Conservation (phyloP, 2,888 invertebrate genomes). For the Encarsia formosa region DNA sequence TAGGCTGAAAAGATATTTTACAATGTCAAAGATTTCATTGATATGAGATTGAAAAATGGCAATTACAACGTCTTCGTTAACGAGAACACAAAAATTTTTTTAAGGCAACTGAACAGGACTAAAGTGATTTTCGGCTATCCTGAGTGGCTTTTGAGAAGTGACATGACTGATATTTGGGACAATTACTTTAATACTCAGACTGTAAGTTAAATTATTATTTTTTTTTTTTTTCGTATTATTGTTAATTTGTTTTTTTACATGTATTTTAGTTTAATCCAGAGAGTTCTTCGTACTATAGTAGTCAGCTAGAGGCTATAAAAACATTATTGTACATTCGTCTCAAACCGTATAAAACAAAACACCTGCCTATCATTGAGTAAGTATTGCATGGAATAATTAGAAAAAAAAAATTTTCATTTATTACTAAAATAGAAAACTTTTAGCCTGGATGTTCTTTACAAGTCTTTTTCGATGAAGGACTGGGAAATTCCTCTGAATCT, state of each 20-base stretch:
- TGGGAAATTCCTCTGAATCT: conserved; percentile 5
- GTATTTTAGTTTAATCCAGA: too few relatives aligned
- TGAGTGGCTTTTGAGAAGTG: conserved; percentile 17
- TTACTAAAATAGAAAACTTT: too few relatives aligned
- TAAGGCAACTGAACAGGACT: background rate
- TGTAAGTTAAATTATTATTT: too few relatives aligned
- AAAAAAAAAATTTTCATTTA: too few relatives aligned
- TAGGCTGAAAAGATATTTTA: conserved; percentile 9
- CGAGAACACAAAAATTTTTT: conserved; percentile 11
- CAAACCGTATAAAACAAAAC: background rate
- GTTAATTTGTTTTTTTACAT: too few relatives aligned
- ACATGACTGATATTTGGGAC: too few relatives aligned
- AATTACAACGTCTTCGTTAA: background rate
- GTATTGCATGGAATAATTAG: conserved; percentile 1
- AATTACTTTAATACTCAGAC: too few relatives aligned
- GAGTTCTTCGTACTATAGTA: conserved; percentile 3
- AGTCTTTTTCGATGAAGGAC: conserved; percentile 3
- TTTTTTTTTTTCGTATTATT: too few relatives aligned
- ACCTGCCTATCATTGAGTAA: conserved; percentile 11
- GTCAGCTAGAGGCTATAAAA: background rate
- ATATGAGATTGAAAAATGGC: background rate
- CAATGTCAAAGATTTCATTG: background rate
- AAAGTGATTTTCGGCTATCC: conserved; percentile 15
- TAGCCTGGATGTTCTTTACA: conserved; percentile 11
- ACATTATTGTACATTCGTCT: conserved; percentile 1